These are phyloP conservation scores for Phenganax subtilis DNA, from an alignment of 92 coral and sea anemone species.

Conservation along the genomic window DNA sequence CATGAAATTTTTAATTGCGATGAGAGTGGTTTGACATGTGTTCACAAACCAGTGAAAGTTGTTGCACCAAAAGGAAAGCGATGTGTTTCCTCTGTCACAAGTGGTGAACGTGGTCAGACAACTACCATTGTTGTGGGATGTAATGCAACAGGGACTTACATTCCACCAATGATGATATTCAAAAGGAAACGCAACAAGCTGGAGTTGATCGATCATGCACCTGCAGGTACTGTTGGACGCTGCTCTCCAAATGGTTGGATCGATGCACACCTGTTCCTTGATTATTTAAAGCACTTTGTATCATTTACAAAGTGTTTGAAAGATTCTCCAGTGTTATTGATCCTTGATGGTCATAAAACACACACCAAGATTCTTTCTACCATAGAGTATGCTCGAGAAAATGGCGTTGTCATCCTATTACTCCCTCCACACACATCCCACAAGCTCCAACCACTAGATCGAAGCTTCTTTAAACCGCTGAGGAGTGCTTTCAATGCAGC, in stretches of 20 bases:
- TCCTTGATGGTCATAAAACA: constrained; percentile 23
- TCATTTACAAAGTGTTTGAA: constrained; percentile 10
- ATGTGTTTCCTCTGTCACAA: constrained; percentile 10
- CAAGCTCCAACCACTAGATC: constrained; percentile 27
- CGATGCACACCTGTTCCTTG: constrained; percentile 23
- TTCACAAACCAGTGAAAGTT: constrained; percentile 26
- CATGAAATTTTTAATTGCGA: constrained; percentile 27
- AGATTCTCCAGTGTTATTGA: constrained; percentile 18
- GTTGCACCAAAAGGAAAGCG: constrained; percentile 9
- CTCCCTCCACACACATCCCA: constrained; percentile 16
- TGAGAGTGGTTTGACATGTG: constrained; percentile 21
- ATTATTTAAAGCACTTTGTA: constrained; percentile 33
- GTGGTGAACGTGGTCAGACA: constrained; percentile 27
- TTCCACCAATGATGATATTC: constrained; percentile 31
- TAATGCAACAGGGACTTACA: constrained; percentile 11
- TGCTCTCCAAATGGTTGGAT: constrained; percentile 31
- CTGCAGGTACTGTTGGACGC: constrained; percentile 19
- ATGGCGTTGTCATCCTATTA: constrained; percentile 29
- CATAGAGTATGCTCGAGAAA: constrained; percentile 24
- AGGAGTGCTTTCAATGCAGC: constrained; percentile 30
- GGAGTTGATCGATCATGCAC: constrained; percentile 16
- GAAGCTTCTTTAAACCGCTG: constrained; percentile 26
- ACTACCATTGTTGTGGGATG: constrained; percentile 19
- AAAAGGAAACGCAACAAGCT: constrained; percentile 29
- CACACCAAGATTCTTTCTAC: constrained; percentile 28